Evolutionary conservation across 1,140 invertebrate species (phyloP).

Genomic region (Tigriopus japonicus): DNA sequence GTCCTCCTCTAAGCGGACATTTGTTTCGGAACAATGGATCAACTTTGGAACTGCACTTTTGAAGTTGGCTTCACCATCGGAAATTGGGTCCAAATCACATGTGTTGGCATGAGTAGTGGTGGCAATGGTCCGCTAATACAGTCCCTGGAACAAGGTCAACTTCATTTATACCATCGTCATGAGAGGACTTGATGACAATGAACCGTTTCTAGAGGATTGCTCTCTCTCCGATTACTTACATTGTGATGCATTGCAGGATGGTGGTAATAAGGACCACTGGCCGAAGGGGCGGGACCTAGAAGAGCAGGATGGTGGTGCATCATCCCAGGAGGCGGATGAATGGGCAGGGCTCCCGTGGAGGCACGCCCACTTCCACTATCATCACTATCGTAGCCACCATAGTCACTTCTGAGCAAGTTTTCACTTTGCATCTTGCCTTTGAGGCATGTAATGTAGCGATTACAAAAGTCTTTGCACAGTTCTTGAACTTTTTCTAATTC

Average conservation of each 20-base stretch:
- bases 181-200: too few species aligned
- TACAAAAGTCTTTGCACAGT: slow-evolving; percentile 89
- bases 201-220: too few species aligned
- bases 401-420: slow-evolving; percentile 57
- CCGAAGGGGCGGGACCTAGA: neutral
- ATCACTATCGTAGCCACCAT: slow-evolving; percentile 26
- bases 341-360: slow-evolving; percentile 15
- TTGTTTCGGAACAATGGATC: too few species aligned
- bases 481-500: slow-evolving; percentile 92
- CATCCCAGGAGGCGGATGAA: neutral
- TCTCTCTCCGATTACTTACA: neutral
- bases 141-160: too few species aligned
- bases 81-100: too few species aligned
- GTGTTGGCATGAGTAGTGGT: too few species aligned
- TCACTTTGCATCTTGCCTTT: slow-evolving; percentile 96
- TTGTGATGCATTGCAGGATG: neutral
- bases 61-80: too few species aligned
- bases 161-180: too few species aligned
- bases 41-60: too few species aligned
- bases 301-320: too few species aligned
- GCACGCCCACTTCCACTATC: slow-evolving; percentile 19
- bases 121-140: too few species aligned
- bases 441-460: slow-evolving; percentile 80
- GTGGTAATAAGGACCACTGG: neutral
- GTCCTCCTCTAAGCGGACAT: too few species aligned